phyloP scores from a whole-genome alignment of 2,113 vertebrate genomes.

The Heterotis niloticus region DNA sequence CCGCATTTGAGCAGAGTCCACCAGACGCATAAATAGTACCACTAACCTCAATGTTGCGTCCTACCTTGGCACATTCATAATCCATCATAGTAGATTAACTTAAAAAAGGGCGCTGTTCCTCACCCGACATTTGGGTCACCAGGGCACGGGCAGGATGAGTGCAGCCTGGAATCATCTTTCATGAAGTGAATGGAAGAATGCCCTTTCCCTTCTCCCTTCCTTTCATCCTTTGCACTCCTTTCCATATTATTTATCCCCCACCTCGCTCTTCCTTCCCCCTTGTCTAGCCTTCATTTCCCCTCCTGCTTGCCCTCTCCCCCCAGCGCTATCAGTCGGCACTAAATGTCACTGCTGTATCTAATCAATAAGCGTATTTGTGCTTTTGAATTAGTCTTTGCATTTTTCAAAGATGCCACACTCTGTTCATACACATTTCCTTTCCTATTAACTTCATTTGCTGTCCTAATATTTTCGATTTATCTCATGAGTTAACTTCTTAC shows the following conservation, averaged over 20 bases:
- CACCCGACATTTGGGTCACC: neutral
- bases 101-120: neutral
- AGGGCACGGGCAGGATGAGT: neutral
- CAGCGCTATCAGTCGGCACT: neutral
- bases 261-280: neutral
- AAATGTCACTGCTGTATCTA: slow-evolving; percentile 10
- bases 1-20: neutral
- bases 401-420: neutral
- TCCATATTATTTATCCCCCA: neutral
- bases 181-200: neutral
- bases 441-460: neutral
- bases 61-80: slow-evolving; percentile 11
- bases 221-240: neutral
- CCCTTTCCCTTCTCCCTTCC: neutral
- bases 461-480: neutral
- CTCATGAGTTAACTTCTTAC: neutral
- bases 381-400: neutral
- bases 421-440: neutral
- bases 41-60: neutral
- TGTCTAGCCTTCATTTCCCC: neutral
- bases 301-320: neutral
- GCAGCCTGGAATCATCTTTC: neutral
- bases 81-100: slow-evolving; percentile 7
- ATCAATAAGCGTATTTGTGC: slow-evolving; percentile 2
- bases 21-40: neutral